Base-by-base conservation (phyloP, 2,113 vertebrate species). In the Crotophaga sulcirostris region DNA sequence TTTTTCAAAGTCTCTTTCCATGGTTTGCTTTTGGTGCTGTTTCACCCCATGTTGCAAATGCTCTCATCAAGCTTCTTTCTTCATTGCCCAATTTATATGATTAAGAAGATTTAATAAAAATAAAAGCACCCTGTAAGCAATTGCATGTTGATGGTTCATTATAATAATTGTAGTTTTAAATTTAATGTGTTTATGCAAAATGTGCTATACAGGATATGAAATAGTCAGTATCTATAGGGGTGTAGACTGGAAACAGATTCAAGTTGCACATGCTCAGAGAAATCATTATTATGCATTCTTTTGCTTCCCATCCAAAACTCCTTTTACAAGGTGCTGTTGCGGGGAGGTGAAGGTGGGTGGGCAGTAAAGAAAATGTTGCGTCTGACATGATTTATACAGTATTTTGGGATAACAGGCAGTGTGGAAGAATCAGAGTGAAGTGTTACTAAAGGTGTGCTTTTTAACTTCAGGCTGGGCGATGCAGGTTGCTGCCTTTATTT, bases 401-500 rank as follows among this genome's bases (percentile, higher is more conserved):
- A 31, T 15, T 78, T 81, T 82, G 16, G 34, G 86, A 10, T 66
- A 60, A 29, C 12, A 47, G 38, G 16, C 10, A 21, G 10, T 16
- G 24, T 67, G 26, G 13, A 75, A 47, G 13, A 26, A 33, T 33
- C 8, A 31, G 56, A 77, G 10, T 92, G 66, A 66, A 93, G 14
- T 51, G n/a, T 56, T 94, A 63, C 86, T 97, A 90, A 97, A 88
- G 34, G 56, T 97, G 9, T 80, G 2, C 80, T 69, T 79, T 77
- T 87, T 76, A 54, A 94, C 82, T 93, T 74, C 75, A 99, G 99
- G 99, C 92, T 99, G 99, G 99, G 99, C 99, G 6, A 99, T 99
- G 99, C 99, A 99, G 96, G 98, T 99, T 96, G 99, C 99, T 94
- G 99, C 99, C 91, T 99, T 99, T 89, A 97, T 99, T 96, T 99